Evolutionary conservation across 2,888 invertebrate genomes (phyloP).

Genomic region (Ecliptopera silaceata): DNA sequence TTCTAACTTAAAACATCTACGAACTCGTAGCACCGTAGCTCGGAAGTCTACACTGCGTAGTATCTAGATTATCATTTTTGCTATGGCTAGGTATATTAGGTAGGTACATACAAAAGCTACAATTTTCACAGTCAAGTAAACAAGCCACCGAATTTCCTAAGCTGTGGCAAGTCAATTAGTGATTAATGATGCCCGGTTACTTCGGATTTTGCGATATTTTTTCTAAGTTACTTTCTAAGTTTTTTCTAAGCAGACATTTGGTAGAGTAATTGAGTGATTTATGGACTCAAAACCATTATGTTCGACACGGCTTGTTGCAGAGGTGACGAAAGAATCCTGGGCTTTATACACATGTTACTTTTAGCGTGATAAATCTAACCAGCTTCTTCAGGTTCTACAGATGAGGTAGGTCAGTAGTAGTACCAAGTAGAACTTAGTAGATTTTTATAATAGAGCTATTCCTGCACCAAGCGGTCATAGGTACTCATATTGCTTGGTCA

Average conservation of each 20-base stretch:
- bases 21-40: constrained; percentile 5
- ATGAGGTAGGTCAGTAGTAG: too few relatives aligned
- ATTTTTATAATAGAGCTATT: too few relatives aligned
- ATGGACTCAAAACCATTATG: constrained; percentile 68
- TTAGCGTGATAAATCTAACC: constrained; percentile 31
- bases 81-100: too few relatives aligned
- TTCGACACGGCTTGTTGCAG: constrained; percentile 69
- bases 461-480: too few relatives aligned
- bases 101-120: too few relatives aligned
- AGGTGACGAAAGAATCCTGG: constrained; percentile 67
- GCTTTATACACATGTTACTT: constrained; percentile 55
- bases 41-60: background rate
- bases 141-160: constrained; percentile 2
- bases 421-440: too few relatives aligned
- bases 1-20: background rate
- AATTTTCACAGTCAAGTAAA: too few relatives aligned
- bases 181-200: constrained; percentile 59
- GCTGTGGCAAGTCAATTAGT: constrained; percentile 42
- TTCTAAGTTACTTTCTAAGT: constrained; percentile 36
- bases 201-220: constrained; percentile 62
- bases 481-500: too few relatives aligned
- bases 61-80: background rate
- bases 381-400: background rate
- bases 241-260: constrained; percentile 10
- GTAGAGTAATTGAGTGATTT: constrained; percentile 75